A percentile compares a stretch with the other conserved stretches of the same genome.
Evolutionary conservation across 2,797 vertebrate genomes (phyloP).

Genomic region (Natrix natrix): DNA sequence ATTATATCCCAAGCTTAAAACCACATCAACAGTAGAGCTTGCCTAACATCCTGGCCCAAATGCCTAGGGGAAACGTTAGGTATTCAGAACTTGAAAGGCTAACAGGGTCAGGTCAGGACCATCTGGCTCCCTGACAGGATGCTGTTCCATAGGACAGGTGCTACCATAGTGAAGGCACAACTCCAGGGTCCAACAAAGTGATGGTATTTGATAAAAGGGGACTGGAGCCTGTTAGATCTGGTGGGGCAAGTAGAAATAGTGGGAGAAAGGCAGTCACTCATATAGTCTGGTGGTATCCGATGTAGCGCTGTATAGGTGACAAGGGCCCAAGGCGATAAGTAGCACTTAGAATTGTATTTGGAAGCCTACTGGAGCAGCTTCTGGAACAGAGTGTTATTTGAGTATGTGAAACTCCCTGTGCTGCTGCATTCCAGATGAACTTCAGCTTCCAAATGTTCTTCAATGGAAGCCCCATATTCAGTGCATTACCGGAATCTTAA

Average conservation of each 20-base stretch:
- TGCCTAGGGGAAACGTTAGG: not conserved
- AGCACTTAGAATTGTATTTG: not conserved
- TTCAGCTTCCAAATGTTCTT: not conserved
- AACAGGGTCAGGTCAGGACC: not conserved
- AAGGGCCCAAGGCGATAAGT: not conserved
- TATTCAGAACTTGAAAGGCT: not conserved
- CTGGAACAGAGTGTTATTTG: not conserved
- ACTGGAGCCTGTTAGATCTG: not conserved
- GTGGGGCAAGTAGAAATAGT: not conserved
- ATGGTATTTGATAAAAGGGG: not conserved
- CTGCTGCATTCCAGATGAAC: not conserved
- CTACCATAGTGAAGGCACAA: not conserved
- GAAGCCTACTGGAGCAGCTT: not conserved
- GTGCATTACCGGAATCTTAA: not conserved
- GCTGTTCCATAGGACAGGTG: not conserved
- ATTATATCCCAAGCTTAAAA: not conserved
- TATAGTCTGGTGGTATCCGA: not conserved
- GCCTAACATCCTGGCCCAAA: not conserved
- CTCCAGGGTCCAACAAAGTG: not conserved
- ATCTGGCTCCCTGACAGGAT: not conserved
- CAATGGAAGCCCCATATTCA: not conserved
- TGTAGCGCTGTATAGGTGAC: not conserved
- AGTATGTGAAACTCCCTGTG: not conserved
- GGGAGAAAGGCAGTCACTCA: not conserved
- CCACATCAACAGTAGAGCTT: not conserved